These are phyloP conservation scores for Cinclus mexicanus DNA, from an alignment of 2,113 vertebrate genomes.

Conservation along the genomic window DNA sequence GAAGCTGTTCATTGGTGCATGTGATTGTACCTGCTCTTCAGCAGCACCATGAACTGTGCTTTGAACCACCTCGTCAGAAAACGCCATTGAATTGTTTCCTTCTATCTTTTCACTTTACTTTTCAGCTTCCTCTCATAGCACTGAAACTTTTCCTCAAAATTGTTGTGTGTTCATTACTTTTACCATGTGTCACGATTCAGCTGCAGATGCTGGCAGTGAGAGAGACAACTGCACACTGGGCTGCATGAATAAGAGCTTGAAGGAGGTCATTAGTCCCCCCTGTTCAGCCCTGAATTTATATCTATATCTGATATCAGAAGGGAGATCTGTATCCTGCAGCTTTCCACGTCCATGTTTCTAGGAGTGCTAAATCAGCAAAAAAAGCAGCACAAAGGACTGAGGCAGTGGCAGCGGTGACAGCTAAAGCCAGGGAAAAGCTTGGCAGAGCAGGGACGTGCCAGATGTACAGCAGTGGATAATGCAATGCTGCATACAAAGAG, in stretches of 20 bases:
- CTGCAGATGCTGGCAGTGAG: not conserved
- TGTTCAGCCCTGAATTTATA: not conserved
- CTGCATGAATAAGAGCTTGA: not conserved
- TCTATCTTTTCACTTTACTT: not conserved
- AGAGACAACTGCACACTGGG: not conserved
- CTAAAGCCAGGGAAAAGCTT: not conserved
- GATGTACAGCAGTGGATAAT: accelerated
- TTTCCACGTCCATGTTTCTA: not conserved
- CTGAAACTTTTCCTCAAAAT: not conserved
- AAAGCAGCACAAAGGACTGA: not conserved
- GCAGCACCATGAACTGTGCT: not conserved
- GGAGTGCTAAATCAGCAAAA: not conserved
- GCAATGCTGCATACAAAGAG: not conserved
- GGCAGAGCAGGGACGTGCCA: not conserved
- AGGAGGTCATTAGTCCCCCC: not conserved
- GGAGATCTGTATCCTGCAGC: not conserved
- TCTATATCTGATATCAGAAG: not conserved
- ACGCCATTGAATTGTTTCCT: not conserved
- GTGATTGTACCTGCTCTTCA: not conserved
- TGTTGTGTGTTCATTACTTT: not conserved
- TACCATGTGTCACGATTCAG: not conserved
- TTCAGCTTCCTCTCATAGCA: not conserved
- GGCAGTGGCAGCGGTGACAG: not conserved
- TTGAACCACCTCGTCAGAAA: not conserved
- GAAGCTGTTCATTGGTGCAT: not conserved